A percentile compares a stretch with the other conserved stretches of the same genome.
Conservation (phyloP, 2,888 invertebrate genomes). For the Argynnis bischoffii region DNA sequence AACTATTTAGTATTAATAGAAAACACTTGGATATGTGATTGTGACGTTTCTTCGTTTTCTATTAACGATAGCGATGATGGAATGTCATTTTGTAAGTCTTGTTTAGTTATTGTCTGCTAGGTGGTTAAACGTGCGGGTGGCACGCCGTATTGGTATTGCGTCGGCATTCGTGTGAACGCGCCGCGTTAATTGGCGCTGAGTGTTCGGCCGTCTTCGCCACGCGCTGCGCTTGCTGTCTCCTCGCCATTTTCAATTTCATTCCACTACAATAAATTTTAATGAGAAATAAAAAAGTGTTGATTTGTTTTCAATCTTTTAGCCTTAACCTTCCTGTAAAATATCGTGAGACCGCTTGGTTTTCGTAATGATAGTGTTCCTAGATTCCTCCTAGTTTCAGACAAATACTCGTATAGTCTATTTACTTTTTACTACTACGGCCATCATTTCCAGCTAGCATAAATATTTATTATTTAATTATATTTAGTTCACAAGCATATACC, state of each 20-base stretch:
- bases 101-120: no score
- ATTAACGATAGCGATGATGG: no score
- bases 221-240: slow-evolving; percentile 51
- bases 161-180: slow-evolving; percentile 69
- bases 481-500: slow-evolving; percentile 4
- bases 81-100: no score
- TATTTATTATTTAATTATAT: not conserved
- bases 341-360: not conserved
- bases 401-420: no score
- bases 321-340: slow-evolving; percentile 3
- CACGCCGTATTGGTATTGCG: slow-evolving; percentile 34
- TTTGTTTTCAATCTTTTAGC: slow-evolving; percentile 37
- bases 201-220: slow-evolving; percentile 71
- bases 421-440: no score
- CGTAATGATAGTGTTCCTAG: no score
- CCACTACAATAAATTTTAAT: slow-evolving; percentile 59
- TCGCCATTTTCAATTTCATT: slow-evolving; percentile 61
- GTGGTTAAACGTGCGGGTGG: slow-evolving; percentile 22
- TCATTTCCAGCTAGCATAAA: not conserved
- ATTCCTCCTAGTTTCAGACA: no score
- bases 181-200: slow-evolving; percentile 76
- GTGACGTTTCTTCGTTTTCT: no score
- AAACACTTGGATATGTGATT: no score
- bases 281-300: slow-evolving; percentile 42
- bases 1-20: no score